Evolutionary conservation across 2,113 vertebrate species (phyloP), one percentile per base, ranked within the genome.

Genomic region (Osmerus mordax): DNA sequence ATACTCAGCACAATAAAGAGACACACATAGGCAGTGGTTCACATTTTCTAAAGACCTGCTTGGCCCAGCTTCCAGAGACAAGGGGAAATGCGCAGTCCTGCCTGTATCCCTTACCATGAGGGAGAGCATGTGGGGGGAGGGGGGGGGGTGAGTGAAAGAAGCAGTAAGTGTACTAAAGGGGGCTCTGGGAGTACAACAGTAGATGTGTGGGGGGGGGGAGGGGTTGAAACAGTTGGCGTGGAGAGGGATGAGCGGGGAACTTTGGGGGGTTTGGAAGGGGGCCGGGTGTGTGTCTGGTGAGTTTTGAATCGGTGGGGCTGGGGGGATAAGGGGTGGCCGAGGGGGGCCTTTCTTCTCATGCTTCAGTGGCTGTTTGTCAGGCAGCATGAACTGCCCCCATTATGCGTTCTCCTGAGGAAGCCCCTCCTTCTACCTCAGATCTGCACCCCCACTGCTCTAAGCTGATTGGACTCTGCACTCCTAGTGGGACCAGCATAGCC

Each of bases 401-500:
- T 23, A 80, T 87, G 78, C 81, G 86, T 64, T 85, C 89, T 88
- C 91, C 87, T 90, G 81, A 72, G 56, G 82, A 78, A 75, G 78
- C 81, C 74, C 19, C 75, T 76, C 82, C 67, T 72, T 68, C 60
- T 25, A 29, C 21, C 29, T 47, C n/a, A 14, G 41, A 89, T 79
- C 87, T 83, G 86, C 87, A 89, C 8, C 41, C 41, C 41, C 41
- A 91, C 73, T 78, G 83, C 78, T 77, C 82, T 84, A 87, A 85
- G 87, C 83, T 73, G 87, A 83, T 76, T 87, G 89, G 87, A 74
- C 11, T 69, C 78, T 74, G 56, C 71, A 64, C 83, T 15, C 81
- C 83, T 89, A 78, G 84, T 92, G 93, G 89, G 90, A 81, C 84
- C 86, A 91, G 88, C 86, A 90, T 93, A 92, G 92, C 87, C 93